Evolutionary conservation across 2,888 invertebrate species (phyloP).

Genomic region (Thera britannica): DNA sequence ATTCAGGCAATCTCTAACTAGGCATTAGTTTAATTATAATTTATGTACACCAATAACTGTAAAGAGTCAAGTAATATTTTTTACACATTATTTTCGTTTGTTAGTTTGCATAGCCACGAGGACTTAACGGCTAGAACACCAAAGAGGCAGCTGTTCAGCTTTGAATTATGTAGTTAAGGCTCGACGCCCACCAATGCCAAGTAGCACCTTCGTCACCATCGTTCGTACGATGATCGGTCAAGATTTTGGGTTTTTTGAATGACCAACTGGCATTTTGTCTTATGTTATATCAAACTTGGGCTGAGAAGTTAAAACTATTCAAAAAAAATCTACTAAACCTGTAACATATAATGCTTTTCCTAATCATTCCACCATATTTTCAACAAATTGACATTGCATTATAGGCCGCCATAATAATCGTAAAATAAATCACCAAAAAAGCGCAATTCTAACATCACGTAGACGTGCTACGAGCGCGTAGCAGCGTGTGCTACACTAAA

Average conservation of each 20-base stretch:
- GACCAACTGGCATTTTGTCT: too few species aligned
- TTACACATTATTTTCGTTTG: slow-evolving; percentile 44
- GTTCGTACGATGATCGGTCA: too few species aligned
- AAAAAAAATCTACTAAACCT: too few species aligned
- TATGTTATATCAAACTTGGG: too few species aligned
- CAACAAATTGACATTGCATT: too few species aligned
- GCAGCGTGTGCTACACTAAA: slow-evolving; percentile 16
- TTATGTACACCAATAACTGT: slow-evolving; percentile 19
- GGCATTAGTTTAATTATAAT: slow-evolving; percentile 6
- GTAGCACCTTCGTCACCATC: too few species aligned
- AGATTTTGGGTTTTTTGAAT: too few species aligned
- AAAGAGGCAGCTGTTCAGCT: slow-evolving; percentile 66
- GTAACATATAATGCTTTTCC: too few species aligned
- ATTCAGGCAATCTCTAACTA: neutral
- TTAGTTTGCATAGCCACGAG: slow-evolving; percentile 53
- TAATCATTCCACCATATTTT: too few species aligned
- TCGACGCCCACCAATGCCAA: slow-evolving; percentile 8
- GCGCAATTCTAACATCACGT: slow-evolving; percentile 6
- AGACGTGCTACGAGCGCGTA: slow-evolving; percentile 23
- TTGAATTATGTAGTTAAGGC: slow-evolving; percentile 38
- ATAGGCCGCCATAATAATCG: neutral
- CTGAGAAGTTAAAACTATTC: too few species aligned
- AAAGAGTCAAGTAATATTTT: slow-evolving; percentile 22
- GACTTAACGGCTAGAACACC: slow-evolving; percentile 81
- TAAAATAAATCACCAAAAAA: neutral